A percentile compares a stretch with the other conserved stretches of the same genome.
phyloP scores from a whole-genome alignment of 2,113 vertebrate genomes.

The Catharus fuscescens region DNA sequence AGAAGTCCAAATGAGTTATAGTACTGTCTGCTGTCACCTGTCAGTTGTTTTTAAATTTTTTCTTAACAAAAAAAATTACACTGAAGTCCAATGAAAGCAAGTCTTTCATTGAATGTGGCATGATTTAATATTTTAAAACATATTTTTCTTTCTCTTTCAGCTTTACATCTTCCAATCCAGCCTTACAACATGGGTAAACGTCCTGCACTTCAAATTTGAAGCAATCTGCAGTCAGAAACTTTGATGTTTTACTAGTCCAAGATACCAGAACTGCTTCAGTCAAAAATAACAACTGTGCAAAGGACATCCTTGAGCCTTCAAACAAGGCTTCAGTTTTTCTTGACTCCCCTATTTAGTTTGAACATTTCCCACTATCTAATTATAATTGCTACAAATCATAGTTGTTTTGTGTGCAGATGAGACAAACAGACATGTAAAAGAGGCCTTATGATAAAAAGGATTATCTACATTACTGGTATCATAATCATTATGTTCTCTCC shows the following conservation, averaged over 20 bases:
- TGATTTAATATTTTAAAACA: constrained; percentile 34
- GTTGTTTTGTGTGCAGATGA: background rate
- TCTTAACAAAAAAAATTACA: background rate
- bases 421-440: background rate
- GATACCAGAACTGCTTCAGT: constrained; percentile 59
- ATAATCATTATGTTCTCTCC: background rate
- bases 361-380: background rate
- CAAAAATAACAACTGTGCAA: constrained; percentile 44
- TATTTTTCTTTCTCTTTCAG: constrained; percentile 64
- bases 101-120: background rate
- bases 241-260: constrained; percentile 61
- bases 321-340: constrained; percentile 28
- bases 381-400: background rate
- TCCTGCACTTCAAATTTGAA: constrained; percentile 57
- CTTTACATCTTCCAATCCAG: constrained; percentile 67
- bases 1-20: background rate
- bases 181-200: constrained; percentile 71
- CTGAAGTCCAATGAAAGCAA: background rate
- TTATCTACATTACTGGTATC: background rate
- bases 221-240: constrained; percentile 47
- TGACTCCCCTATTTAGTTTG: background rate
- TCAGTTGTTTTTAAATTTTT: background rate
- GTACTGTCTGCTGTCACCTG: background rate
- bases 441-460: background rate
- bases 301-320: constrained; percentile 45